These are phyloP conservation scores for Elysia chlorotica DNA, from an alignment of 1,140 invertebrate genomes.

Conservation along the genomic window DNA sequence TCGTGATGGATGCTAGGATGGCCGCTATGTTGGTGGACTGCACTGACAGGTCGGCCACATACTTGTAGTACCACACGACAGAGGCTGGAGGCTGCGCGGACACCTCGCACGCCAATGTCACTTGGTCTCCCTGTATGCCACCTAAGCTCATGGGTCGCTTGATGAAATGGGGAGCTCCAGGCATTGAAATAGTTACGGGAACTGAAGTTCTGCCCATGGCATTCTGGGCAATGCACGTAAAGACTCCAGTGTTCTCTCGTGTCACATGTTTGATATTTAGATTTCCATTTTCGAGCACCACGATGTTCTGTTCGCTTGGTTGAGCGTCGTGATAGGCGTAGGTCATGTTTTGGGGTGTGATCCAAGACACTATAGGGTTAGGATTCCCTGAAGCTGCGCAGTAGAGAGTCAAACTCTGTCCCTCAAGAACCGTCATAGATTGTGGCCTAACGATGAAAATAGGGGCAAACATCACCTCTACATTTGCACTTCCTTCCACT, in stretches of 20 bases:
- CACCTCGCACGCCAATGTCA: background rate
- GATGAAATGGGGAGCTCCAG: background rate
- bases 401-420: background rate
- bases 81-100: background rate
- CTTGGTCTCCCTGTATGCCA: background rate
- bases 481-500: background rate
- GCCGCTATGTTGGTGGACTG: background rate
- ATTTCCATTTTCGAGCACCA: background rate
- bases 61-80: conserved; percentile 4
- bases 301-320: background rate
- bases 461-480: background rate
- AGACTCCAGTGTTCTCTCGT: background rate
- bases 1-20: no score
- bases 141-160: background rate
- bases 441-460: background rate
- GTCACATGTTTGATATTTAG: background rate
- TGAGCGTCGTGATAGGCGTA: background rate
- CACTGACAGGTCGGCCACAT: conserved; percentile 6
- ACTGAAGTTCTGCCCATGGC: background rate
- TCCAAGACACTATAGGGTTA: background rate
- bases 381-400: conserved; percentile 7
- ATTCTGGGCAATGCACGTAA: conserved; percentile 8
- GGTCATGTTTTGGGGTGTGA: background rate
- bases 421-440: background rate
- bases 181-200: background rate